Percentiles rank a stretch among this genome's conserved stretches.
Evolutionary conservation across 2,113 vertebrate genomes (phyloP).

Genomic region (Globicephala melas): DNA sequence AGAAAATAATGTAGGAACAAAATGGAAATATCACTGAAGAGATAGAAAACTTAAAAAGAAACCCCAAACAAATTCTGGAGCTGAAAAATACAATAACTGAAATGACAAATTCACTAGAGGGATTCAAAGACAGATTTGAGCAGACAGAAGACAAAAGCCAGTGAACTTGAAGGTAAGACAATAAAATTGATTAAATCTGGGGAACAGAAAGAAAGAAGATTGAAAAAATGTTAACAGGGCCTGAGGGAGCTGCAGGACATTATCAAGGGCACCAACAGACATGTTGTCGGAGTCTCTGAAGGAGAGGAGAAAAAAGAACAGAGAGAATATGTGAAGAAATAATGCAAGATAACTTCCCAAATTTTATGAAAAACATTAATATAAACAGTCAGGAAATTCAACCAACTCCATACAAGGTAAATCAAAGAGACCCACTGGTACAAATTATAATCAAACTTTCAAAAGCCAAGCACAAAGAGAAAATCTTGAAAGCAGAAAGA

Average conservation of each 20-base stretch:
- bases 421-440: neutral
- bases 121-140: neutral
- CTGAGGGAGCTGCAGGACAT: neutral
- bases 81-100: neutral
- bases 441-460: neutral
- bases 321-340: neutral
- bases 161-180: neutral
- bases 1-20: neutral
- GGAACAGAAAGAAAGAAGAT: neutral
- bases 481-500: neutral
- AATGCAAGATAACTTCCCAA: neutral
- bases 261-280: neutral
- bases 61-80: neutral
- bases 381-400: neutral
- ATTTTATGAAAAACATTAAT: neutral
- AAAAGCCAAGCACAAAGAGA: neutral
- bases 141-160: neutral
- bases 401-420: neutral
- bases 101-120: neutral
- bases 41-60: neutral
- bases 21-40: neutral
- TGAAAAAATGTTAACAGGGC: neutral
- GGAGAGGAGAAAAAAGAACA: neutral
- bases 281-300: neutral
- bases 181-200: neutral